Base-by-base conservation (phyloP, 2,113 vertebrate genomes). In the Barnardius zonarius region DNA sequence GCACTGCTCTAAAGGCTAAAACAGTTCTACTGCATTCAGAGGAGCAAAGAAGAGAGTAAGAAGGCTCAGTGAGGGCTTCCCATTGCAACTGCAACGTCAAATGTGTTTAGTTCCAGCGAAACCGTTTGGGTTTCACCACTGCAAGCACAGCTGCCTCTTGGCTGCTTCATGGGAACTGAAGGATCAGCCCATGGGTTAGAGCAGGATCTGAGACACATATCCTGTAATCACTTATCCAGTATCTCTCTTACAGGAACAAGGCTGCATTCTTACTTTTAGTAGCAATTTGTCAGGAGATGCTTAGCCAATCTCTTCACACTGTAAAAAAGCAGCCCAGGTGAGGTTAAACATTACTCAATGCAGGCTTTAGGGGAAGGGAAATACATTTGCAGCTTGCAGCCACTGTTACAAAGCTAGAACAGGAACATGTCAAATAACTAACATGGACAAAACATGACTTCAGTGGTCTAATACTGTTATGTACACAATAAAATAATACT, bases 401-500 rank as follows among this genome's bases (percentile, higher is more conserved):
- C 37, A 69, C 52, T 66, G 82, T 79, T 78, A 89, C 17, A 95
- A 84, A 80, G 88, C 78, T 49, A 51, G 74, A 80, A 89, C 51
- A 70, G 67, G 57, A 84, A 93, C 87, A 82, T 52, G 74, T 43
- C 51, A 57, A 97, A 88, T 79, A 96, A 92, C 81, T 80, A 97
- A 96, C 88, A 88, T 59, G 83, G 97, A 95, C 87, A 95, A 93
- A 95, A 95, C 61, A 80, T 73, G 88, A 97, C 97, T 88, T 96
- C 96, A 86, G 76, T 78, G 94, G 97, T 97, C 97, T 98, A 98
- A 98, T 98, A 98, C 98, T 98, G 98, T 97, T 98, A 97, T 98
- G 97, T 98, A 98, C 97, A 98, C 95, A 98, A 98, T 95, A 98
- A 96, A 98, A 98, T 97, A 98, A 98, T 97, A 98, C 98, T 98